Percentiles rank a stretch among this genome's conserved stretches.
Conservation (phyloP, 2,888 invertebrate genomes). For the Phlogophora meticulosa region DNA sequence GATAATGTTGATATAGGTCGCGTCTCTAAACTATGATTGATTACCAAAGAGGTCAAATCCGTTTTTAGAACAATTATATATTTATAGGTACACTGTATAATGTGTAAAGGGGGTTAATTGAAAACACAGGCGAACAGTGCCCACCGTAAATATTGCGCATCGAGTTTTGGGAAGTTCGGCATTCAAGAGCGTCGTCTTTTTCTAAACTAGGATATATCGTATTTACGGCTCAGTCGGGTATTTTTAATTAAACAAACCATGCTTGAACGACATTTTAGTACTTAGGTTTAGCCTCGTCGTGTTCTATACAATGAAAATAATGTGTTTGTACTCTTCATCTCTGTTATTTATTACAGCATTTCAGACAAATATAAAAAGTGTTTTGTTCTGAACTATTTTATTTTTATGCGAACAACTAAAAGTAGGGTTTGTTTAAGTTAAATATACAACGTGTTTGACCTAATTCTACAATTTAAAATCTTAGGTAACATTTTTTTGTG, state of each 20-base stretch:
- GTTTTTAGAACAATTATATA: slow-evolving; percentile 50
- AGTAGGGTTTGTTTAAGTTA: slow-evolving; percentile 14
- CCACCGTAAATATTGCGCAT: not conserved
- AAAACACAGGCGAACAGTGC: slow-evolving; percentile 19
- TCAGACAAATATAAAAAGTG: slow-evolving; percentile 29
- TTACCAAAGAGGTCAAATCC: slow-evolving; percentile 61
- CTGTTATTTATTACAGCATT: slow-evolving; percentile 20
- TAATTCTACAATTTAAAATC: slow-evolving; percentile 47
- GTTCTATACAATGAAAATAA: slow-evolving; percentile 32
- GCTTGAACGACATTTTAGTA: slow-evolving; percentile 7
- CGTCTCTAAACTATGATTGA: slow-evolving; percentile 70
- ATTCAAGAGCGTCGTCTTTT: not conserved
- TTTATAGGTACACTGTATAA: slow-evolving; percentile 38
- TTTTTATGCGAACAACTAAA: slow-evolving; percentile 16
- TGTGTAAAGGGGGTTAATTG: slow-evolving; percentile 43
- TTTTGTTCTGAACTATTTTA: slow-evolving; percentile 25
- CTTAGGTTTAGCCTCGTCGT: slow-evolving; percentile 8
- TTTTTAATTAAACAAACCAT: slow-evolving; percentile 4
- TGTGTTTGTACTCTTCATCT: slow-evolving; percentile 31
- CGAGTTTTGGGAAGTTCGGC: slow-evolving; percentile 6
- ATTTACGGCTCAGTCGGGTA: too few relatives aligned
- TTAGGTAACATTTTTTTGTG: slow-evolving; percentile 39
- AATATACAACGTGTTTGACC: slow-evolving; percentile 37
- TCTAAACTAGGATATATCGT: not conserved
- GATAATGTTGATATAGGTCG: slow-evolving; percentile 71